Evolutionary conservation across 2,113 vertebrate species (phyloP).

Genomic region (Oreocharis arfaki): DNA sequence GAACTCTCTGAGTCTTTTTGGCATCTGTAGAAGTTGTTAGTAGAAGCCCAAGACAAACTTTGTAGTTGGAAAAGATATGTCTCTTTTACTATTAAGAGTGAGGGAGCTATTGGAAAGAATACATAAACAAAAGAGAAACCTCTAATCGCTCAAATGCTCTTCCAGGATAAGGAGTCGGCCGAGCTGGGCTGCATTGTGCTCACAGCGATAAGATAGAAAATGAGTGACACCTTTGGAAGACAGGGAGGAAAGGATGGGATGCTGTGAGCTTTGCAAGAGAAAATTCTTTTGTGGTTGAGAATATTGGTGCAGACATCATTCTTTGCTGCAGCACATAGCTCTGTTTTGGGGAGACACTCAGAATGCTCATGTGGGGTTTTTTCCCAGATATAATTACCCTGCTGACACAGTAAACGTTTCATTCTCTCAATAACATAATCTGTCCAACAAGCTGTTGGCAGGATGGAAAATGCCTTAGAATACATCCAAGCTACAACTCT

Average conservation of each 20-base stretch:
- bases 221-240: not conserved
- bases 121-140: not conserved
- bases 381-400: not conserved
- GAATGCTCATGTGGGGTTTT: not conserved
- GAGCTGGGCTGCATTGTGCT: not conserved
- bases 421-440: not conserved
- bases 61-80: accelerated
- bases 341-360: not conserved
- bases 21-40: not conserved
- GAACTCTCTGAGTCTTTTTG: not conserved
- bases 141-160: not conserved
- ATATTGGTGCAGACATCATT: not conserved
- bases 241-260: not conserved
- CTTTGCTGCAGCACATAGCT: not conserved
- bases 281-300: not conserved
- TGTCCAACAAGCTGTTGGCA: not conserved
- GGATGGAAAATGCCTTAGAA: not conserved
- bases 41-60: not conserved
- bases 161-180: not conserved
- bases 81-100: not conserved
- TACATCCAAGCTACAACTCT: not conserved
- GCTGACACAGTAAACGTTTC: not conserved
- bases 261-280: not conserved
- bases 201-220: not conserved
- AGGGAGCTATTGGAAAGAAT: not conserved